A percentile compares a stretch with the other conserved stretches of the same genome.
Conservation (phyloP, 2,797 vertebrate genomes). For the Pogonophryne albipinna region DNA sequence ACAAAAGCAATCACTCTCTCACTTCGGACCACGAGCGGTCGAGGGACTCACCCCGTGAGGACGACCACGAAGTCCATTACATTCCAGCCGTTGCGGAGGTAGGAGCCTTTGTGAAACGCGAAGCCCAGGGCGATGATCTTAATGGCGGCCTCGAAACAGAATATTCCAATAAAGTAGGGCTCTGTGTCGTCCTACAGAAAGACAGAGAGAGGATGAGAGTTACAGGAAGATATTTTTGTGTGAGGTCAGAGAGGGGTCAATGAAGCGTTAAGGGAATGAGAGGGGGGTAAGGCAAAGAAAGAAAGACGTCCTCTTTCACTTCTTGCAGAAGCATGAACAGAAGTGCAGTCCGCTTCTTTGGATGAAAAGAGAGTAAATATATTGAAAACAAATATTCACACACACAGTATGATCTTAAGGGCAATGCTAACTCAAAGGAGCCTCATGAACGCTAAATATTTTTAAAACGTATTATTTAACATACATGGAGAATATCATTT, state of each 20-base stretch:
- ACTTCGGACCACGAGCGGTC: slow-evolving; percentile 63
- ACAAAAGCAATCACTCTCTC: slow-evolving; percentile 71
- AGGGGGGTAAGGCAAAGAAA: slow-evolving; percentile 41
- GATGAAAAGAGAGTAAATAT: slow-evolving; percentile 50
- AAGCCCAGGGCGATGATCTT: slow-evolving; percentile 98
- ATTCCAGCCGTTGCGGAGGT: slow-evolving; percentile 98
- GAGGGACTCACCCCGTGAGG: slow-evolving; percentile 93
- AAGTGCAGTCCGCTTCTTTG: slow-evolving; percentile 32
- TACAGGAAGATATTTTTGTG: slow-evolving; percentile 65
- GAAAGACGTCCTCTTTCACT: slow-evolving; percentile 63
- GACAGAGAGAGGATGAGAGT: slow-evolving; percentile 57
- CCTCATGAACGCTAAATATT: neutral
- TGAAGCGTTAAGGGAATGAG: slow-evolving; percentile 69
- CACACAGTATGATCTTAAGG: slow-evolving; percentile 28
- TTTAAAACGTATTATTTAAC: slow-evolving; percentile 1
- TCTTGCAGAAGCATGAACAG: slow-evolving; percentile 32
- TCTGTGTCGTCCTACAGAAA: slow-evolving; percentile 95
- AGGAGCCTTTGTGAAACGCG: slow-evolving; percentile 97
- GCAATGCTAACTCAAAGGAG: neutral
- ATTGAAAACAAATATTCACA: slow-evolving; percentile 47
- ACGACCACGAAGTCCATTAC: slow-evolving; percentile 99
- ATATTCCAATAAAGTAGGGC: slow-evolving; percentile 99
- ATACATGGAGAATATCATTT: neutral
- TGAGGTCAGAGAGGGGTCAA: slow-evolving; percentile 63
- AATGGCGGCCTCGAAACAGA: slow-evolving; percentile 99